These are phyloP conservation scores for Uromys caudimaculatus DNA, from an alignment of 2,797 vertebrate species.

Conservation along the genomic window DNA sequence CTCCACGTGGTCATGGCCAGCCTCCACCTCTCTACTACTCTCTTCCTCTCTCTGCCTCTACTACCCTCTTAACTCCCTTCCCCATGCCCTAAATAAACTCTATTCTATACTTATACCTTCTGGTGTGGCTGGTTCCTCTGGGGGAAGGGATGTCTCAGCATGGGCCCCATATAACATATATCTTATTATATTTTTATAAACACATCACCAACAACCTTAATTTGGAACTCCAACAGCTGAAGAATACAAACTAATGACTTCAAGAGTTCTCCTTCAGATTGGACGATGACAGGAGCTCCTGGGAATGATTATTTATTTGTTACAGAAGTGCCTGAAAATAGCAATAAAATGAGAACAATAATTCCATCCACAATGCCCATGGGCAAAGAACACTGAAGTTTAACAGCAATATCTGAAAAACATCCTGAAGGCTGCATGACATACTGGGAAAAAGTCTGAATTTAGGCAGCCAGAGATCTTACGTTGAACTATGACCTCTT, in stretches of 20 bases:
- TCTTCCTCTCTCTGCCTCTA: no score
- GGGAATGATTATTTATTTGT: conserved; percentile 56
- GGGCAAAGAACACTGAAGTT: conserved; percentile 58
- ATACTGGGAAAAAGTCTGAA: not conserved
- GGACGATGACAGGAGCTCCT: not conserved
- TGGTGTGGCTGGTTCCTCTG: no score
- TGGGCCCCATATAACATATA: no score
- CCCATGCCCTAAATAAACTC: no score
- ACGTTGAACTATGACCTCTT: not conserved
- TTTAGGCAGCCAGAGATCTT: conserved; percentile 17
- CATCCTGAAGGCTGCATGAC: not conserved
- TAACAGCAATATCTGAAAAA: conserved; percentile 47
- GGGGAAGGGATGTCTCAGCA: no score
- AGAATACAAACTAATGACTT: conserved; percentile 57
- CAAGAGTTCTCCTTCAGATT: not conserved
- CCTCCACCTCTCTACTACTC: no score
- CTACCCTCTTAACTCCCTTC: no score
- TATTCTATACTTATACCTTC: no score
- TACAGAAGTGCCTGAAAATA: conserved; percentile 48
- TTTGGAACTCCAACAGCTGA: not conserved
- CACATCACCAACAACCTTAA: not conserved
- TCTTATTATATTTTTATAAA: no score
- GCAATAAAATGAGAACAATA: conserved; percentile 61
- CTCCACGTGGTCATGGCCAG: no score
- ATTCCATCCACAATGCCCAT: conserved; percentile 13